Evolutionary conservation across 1,140 invertebrate genomes (phyloP).

Genomic region (Tribolium castaneum): DNA sequence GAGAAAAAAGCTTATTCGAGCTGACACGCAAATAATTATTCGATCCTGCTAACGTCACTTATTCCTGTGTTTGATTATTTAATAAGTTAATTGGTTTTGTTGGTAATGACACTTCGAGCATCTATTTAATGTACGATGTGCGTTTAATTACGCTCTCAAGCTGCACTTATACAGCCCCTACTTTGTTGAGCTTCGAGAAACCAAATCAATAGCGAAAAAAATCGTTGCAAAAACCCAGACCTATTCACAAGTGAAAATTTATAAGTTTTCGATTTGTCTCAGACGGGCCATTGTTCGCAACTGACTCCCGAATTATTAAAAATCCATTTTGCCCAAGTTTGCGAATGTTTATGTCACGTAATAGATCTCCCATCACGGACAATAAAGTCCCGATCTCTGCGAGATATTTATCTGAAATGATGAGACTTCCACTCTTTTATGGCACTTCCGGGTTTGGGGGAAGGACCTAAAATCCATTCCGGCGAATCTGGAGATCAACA

Average conservation of each 20-base stretch:
- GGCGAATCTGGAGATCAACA: conserved; percentile 11
- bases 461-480: conserved; percentile 9
- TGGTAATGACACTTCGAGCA: conserved; percentile 4
- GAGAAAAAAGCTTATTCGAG: not conserved
- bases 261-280: too few species aligned
- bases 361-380: not conserved
- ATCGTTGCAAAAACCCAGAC: not conserved
- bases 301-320: too few species aligned
- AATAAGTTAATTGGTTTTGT: conserved; percentile 18
- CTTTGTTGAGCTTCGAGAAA: not conserved
- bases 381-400: conserved; percentile 6
- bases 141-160: not conserved
- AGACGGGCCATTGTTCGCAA: too few species aligned
- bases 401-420: conserved; percentile 5
- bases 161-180: not conserved
- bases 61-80: conserved; percentile 24
- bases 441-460: conserved; percentile 5
- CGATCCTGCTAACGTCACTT: conserved; percentile 9
- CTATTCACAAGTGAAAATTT: too few species aligned
- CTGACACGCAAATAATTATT: not conserved
- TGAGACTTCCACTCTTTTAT: conserved; percentile 13
- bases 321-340: not conserved
- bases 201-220: not conserved
- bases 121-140: not conserved
- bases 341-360: conserved; percentile 1